Base-by-base conservation (phyloP, 1,140 invertebrate species). In the Fopius arisanus region DNA sequence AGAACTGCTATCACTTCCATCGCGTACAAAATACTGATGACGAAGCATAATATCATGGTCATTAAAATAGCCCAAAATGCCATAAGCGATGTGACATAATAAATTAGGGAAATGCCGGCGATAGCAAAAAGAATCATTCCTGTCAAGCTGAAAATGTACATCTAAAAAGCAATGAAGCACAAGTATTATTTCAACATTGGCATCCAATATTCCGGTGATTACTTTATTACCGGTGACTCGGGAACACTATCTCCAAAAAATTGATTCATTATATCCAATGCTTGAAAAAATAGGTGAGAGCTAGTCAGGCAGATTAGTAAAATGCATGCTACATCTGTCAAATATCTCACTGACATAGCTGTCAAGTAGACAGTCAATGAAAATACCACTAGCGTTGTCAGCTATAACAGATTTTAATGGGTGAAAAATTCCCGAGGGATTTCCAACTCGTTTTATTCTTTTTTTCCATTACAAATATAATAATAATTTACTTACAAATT, bases 71-170 rank as follows among this genome's bases (percentile, higher is more conserved):
- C 75, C 80, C 77, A 78, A 1, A 67, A 68, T n/a, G 41, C 9
- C 6, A 76, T 26, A 9, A 23, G 43, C 19, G 6, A 12, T 29
- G 31, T 71, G 73, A 19, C 72, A 74, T 74, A 73, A 66, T 70
- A 71, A 40, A 81, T 71, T 23, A 83, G 67, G 62, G 81, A 70
- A 71, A 70, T 73, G 23, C 79, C 80, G 0, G 79, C 77, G n/a
- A 79, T 70, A 16, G 77, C 74, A 51, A 82, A 84, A 2, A 83
- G 21, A 59, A 83, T 54, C n/a, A 81, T 12, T 3, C 84, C 84
- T 21, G 85, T 33, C 2, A 86, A 78, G 71, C 82, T 81, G 29
- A 84, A 81, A 0, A 81, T 43, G 12, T 80, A 75, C 79, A 84
- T 84, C 85, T 86, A 71, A 6, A 16, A 70, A 77, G 71, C 73